Base-by-base conservation (phyloP, 1,140 invertebrate genomes). In the Caenorhabditis remanei region DNA sequence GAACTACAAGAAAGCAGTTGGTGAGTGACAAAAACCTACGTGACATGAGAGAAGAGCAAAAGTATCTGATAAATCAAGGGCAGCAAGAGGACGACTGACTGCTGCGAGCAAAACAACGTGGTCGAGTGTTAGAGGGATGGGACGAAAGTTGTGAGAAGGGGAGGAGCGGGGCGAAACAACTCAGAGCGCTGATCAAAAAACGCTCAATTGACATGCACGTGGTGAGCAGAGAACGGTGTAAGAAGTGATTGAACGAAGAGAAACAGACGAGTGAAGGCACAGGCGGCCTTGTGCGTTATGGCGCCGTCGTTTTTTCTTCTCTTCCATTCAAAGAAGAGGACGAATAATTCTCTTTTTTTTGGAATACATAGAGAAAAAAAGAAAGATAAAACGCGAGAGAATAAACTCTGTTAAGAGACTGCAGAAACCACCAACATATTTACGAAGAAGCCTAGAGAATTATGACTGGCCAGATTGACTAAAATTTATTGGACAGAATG, bases 141-240 rank as follows among this genome's bases (percentile, higher is more conserved):
- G 71, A 32, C 71, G 40, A 41, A 79, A 79, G 71, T 79, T 50
- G 43, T 50, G 46, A 50, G 71, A 79, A 71, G 67, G 67, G 71
- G 71, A 50, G 46, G 71, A 24, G 71, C 46, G 43, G n/a, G 50
- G 11, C 43, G 46, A 79, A 79, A 50, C 71, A 79, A 50, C 71
- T 79, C 71, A 19, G 24, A 46, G 71, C 71, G 11, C 41, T 19
- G 71, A 79, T 50, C 19, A 79, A 14, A 79, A 79, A 79, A 79
- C 71, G 71, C 71, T 46, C 71, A 79, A 79, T 79, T 53, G 71
- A 50, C 71, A 79, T 16, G 71, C 71, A 79, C 71, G 71, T 79
- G 71, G 32, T 79, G 71, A 50, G 71, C 71, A 79, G 71, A 79
- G 71, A 79, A 79, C 71, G 19, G 43, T 79, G 71, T 24, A 46